Conservation (phyloP, 2,113 vertebrate genomes). For the Gymnarchus niloticus region DNA sequence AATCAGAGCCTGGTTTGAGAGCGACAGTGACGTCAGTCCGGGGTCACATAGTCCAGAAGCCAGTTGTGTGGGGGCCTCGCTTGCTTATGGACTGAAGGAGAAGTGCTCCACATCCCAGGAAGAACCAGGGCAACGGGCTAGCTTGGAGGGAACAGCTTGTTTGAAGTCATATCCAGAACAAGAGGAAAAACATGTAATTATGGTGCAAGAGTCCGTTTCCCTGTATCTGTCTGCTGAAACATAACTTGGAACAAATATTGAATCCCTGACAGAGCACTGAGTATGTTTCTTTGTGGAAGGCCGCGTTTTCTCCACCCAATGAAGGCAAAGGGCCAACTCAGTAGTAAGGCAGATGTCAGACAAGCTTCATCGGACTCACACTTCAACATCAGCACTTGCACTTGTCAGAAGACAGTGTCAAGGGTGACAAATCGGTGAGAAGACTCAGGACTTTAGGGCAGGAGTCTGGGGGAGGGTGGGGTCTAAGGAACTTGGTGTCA, state of each 20-base stretch:
- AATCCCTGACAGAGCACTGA: neutral
- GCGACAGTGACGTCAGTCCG: neutral
- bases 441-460: neutral
- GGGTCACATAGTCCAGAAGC: neutral
- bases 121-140: neutral
- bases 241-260: neutral
- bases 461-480: neutral
- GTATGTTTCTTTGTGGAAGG: neutral
- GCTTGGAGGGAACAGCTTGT: neutral
- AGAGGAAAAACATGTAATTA: slow-evolving; percentile 13
- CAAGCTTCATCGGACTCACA: neutral
- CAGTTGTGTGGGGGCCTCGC: neutral
- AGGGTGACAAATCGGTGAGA: neutral
- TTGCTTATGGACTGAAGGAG: neutral
- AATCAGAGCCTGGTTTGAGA: neutral
- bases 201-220: neutral
- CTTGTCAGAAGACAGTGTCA: neutral
- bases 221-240: neutral
- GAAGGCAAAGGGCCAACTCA: neutral
- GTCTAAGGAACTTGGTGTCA: slow-evolving; percentile 3
- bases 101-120: neutral
- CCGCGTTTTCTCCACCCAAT: neutral
- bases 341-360: neutral
- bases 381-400: neutral
- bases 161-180: neutral